Conservation (phyloP, 2,888 invertebrate genomes). For the Drosophila longiperda region DNA sequence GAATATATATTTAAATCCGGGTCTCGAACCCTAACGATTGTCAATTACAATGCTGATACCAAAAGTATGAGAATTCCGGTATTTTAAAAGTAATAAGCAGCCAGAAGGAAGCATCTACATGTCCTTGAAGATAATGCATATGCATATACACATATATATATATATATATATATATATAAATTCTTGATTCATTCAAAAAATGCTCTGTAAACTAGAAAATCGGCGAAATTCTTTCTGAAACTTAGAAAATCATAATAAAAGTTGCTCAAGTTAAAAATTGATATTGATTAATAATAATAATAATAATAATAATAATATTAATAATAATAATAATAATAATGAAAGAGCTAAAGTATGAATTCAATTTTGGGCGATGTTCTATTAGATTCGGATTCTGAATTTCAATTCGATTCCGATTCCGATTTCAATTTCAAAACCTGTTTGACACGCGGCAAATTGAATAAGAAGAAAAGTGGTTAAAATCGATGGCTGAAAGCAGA, state of each 20-base stretch:
- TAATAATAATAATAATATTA: not conserved
- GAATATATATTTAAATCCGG: too few relatives aligned
- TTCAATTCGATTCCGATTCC: not conserved
- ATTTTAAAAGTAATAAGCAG: too few relatives aligned
- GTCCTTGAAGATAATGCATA: too few relatives aligned
- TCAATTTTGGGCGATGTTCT: not conserved
- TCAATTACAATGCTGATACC: too few relatives aligned
- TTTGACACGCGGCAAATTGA: not conserved
- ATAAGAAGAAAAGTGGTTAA: not conserved
- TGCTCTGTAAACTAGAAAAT: not conserved
- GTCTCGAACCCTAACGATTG: too few relatives aligned
- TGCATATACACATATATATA: too few relatives aligned
- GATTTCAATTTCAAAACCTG: not conserved
- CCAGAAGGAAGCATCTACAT: too few relatives aligned
- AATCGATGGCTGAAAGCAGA: not conserved
- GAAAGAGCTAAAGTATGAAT: not conserved
- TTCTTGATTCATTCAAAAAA: too few relatives aligned
- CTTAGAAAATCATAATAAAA: not conserved
- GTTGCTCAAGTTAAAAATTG: not conserved
- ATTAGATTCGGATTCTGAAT: not conserved
- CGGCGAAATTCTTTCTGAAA: not conserved
- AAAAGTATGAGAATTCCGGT: too few relatives aligned
- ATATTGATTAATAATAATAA: not conserved
- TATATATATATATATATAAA: too few relatives aligned
- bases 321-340: not conserved